These are phyloP conservation scores for Dicyrtoma fusca DNA, from an alignment of 2,888 invertebrate species.

Conservation along the genomic window DNA sequence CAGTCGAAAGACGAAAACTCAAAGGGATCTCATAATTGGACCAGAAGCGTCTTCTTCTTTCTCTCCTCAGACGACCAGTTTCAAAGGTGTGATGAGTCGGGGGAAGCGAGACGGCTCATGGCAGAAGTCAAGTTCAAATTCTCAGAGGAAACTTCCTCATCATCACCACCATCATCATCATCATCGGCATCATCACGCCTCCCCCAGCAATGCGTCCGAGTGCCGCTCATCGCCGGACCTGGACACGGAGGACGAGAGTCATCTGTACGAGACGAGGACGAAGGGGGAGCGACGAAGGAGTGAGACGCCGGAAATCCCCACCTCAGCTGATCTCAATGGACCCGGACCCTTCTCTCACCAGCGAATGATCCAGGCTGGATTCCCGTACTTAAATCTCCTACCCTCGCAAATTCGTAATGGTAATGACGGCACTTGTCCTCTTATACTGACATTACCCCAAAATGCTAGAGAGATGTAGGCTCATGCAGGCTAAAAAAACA, in stretches of 20 bases:
- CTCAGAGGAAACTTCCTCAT: neutral
- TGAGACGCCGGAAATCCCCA: slow-evolving; percentile 17
- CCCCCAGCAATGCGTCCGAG: neutral
- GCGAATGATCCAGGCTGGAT: slow-evolving; percentile 34
- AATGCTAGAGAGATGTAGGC: too few species aligned
- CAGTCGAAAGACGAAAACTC: slow-evolving; percentile 39
- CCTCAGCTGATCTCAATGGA: slow-evolving; percentile 30
- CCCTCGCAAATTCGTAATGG: slow-evolving; percentile 50
- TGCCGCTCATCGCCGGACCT: slow-evolving; percentile 4
- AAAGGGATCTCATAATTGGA: slow-evolving; percentile 18
- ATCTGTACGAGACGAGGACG: neutral
- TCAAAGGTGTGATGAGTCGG: neutral
- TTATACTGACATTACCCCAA: too few species aligned
- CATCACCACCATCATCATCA: neutral
- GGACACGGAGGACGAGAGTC: slow-evolving; percentile 13
- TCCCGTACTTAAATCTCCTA: slow-evolving; percentile 51
- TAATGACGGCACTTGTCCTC: too few species aligned
- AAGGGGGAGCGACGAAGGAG: slow-evolving; percentile 6
- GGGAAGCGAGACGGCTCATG: neutral
- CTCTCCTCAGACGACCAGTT: slow-evolving; percentile 4
- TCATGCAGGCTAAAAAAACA: too few species aligned
- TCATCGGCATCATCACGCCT: too few species aligned
- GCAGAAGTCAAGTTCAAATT: slow-evolving; percentile 12
- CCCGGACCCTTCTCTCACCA: slow-evolving; percentile 25
- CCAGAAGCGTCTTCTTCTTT: slow-evolving; percentile 4